A percentile compares a stretch with the other conserved stretches of the same genome.
Evolutionary conservation across 2,113 vertebrate genomes (phyloP).

Genomic region (Rattus rattus): DNA sequence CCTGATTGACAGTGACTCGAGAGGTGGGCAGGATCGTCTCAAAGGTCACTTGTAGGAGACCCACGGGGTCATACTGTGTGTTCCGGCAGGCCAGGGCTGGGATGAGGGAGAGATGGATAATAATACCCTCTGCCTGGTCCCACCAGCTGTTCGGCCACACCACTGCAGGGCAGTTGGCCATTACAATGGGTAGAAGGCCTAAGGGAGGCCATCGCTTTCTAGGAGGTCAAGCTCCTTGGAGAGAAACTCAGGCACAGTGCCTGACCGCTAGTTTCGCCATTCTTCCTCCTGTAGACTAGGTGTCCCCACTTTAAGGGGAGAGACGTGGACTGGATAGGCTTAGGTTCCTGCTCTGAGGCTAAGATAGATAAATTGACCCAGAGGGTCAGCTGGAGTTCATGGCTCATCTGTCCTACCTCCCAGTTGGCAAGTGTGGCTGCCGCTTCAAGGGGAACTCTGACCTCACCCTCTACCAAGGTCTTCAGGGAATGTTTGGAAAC

Average conservation of each 20-base stretch:
- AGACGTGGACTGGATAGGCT: not conserved
- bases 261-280: not conserved
- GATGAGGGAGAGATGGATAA: no score
- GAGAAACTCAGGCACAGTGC: accelerated
- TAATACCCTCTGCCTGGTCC: not conserved
- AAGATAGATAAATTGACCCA: accelerated
- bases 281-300: not conserved
- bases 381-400: not conserved
- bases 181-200: not conserved
- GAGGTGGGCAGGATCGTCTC: not conserved
- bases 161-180: not conserved
- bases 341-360: not conserved
- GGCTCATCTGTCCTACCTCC: not conserved
- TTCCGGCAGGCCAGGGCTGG: not conserved
- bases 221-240: not conserved
- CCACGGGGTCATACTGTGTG: not conserved
- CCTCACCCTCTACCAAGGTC: not conserved
- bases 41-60: not conserved
- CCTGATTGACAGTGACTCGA: not conserved
- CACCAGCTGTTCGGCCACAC: not conserved
- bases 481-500: not conserved
- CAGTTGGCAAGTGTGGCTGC: not conserved
- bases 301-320: not conserved
- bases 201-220: not conserved
- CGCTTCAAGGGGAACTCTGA: not conserved